These are phyloP conservation scores for Catharus ustulatus DNA, from an alignment of 2,797 vertebrate species.

Conservation along the genomic window DNA sequence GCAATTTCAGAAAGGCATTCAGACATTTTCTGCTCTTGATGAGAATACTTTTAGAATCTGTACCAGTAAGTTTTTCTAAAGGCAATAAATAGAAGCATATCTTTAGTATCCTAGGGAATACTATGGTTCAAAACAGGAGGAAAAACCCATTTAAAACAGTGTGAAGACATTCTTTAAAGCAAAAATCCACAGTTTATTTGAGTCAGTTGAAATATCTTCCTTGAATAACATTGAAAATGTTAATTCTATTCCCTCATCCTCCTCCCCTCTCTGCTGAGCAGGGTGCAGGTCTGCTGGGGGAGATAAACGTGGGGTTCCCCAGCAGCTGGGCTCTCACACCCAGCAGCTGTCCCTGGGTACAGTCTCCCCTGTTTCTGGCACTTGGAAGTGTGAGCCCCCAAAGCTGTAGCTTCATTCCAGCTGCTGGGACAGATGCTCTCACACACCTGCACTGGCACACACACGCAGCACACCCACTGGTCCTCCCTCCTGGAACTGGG, in stretches of 20 bases:
- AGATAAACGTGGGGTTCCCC: not conserved
- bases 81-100: constrained; percentile 26
- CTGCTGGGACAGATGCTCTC: not conserved
- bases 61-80: constrained; percentile 13
- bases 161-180: not conserved
- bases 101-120: constrained; percentile 20
- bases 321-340: not conserved
- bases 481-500: not conserved
- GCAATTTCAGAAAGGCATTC: constrained; percentile 11
- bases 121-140: not conserved
- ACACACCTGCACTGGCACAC: not conserved
- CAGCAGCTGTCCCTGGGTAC: not conserved
- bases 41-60: not conserved
- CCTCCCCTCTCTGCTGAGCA: not conserved
- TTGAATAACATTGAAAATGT: not conserved
- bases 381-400: not conserved
- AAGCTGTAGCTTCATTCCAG: not conserved
- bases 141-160: not conserved
- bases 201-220: not conserved
- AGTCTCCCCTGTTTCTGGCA: not conserved
- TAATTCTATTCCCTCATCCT: not conserved
- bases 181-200: not conserved
- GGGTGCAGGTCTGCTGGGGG: not conserved
- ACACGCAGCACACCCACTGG: not conserved
- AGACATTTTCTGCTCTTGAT: constrained; percentile 12